phyloP scores from a whole-genome alignment of 2,113 vertebrate genomes.

The Phrynosoma blainvillii region DNA sequence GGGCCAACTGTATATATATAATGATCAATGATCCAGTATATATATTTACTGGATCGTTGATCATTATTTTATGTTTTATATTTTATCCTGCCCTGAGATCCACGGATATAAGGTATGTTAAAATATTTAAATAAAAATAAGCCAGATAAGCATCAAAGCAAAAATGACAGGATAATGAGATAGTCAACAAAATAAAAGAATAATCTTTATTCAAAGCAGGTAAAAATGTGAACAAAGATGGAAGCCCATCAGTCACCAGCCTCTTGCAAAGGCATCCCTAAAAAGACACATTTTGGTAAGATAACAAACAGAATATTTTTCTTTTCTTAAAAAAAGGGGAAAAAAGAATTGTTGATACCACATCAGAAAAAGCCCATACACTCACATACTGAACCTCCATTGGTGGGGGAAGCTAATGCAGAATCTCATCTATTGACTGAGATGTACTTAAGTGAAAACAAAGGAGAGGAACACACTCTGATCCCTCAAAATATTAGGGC shows the following conservation, averaged over 20 bases:
- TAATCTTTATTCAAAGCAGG: background rate
- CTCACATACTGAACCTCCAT: background rate
- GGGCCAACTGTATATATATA: no score
- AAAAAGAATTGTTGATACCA: background rate
- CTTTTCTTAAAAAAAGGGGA: no score
- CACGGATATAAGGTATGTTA: background rate
- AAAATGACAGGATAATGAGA: background rate
- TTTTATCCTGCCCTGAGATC: background rate
- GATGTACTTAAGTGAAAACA: background rate
- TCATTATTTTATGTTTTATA: background rate
- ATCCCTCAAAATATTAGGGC: background rate
- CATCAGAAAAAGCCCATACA: background rate
- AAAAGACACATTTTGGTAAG: background rate
- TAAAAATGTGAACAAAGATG: background rate
- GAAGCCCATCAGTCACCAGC: background rate
- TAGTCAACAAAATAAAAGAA: background rate
- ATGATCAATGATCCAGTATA: no score
- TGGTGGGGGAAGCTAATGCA: background rate
- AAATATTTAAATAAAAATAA: background rate
- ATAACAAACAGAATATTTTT: background rate
- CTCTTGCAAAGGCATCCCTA: background rate
- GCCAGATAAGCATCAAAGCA: background rate
- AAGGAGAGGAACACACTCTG: no score
- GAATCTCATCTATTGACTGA: background rate
- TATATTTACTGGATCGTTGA: background rate